Conservation (phyloP, 2,113 vertebrate species). For the Platysteira castanea region DNA sequence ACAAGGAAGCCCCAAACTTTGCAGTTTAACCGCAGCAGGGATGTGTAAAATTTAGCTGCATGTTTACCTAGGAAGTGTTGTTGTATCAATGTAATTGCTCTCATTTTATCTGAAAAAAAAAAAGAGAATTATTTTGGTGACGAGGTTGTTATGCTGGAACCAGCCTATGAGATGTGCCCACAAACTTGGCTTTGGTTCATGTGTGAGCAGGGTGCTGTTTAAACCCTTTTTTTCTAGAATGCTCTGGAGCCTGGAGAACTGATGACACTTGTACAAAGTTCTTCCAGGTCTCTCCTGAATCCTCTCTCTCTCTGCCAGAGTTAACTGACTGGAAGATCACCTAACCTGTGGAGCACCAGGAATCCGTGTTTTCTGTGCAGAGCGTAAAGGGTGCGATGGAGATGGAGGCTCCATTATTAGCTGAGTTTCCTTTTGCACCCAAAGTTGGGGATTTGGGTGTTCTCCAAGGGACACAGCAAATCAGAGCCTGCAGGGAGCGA, state of each 20-base stretch:
- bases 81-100: accelerated
- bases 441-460: neutral
- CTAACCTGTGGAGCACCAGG: neutral
- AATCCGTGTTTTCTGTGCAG: neutral
- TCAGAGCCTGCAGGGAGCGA: neutral
- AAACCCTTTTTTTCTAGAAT: neutral
- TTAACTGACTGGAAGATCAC: neutral
- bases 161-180: neutral
- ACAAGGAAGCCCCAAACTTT: neutral
- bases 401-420: neutral
- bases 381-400: neutral
- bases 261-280: neutral
- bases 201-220: neutral
- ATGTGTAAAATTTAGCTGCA: neutral
- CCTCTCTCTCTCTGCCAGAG: neutral
- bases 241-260: neutral
- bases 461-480: neutral
- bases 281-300: neutral
- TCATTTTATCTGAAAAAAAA: neutral
- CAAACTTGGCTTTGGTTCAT: neutral
- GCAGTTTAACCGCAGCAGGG: neutral
- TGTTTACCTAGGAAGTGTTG: neutral
- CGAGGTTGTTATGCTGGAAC: neutral
- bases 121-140: neutral
- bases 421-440: neutral